These are phyloP conservation scores for Heloderma charlesbogerti DNA, from an alignment of 2,113 vertebrate genomes.

Conservation along the genomic window DNA sequence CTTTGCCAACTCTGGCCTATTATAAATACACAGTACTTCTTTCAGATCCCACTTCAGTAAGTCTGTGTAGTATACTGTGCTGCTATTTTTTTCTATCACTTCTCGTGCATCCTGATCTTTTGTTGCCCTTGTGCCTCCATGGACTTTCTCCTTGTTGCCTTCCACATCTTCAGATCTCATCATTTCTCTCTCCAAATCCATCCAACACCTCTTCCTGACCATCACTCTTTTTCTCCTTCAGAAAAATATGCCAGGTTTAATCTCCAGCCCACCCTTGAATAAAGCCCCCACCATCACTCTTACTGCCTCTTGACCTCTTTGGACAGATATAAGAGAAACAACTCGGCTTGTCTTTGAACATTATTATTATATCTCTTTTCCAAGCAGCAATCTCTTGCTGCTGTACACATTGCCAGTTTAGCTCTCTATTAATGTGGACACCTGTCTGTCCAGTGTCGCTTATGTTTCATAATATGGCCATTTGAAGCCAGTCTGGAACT, in stretches of 20 bases:
- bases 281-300: background rate
- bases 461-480: background rate
- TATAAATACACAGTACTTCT: background rate
- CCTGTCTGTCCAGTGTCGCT: background rate
- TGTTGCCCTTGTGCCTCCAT: background rate
- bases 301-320: background rate
- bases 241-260: background rate
- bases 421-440: background rate
- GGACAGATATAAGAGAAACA: background rate
- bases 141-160: background rate
- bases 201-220: background rate
- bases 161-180: background rate
- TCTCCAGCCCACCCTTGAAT: background rate
- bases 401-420: background rate
- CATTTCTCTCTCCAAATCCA: background rate
- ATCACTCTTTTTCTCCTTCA: background rate
- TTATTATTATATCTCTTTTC: background rate
- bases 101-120: background rate
- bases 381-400: background rate
- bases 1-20: background rate
- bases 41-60: background rate
- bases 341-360: background rate
- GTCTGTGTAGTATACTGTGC: background rate
- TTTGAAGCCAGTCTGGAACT: background rate
- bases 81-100: background rate